Evolutionary conservation across 2,888 invertebrate genomes (phyloP).

Genomic region (Shargacucullia verbasci): DNA sequence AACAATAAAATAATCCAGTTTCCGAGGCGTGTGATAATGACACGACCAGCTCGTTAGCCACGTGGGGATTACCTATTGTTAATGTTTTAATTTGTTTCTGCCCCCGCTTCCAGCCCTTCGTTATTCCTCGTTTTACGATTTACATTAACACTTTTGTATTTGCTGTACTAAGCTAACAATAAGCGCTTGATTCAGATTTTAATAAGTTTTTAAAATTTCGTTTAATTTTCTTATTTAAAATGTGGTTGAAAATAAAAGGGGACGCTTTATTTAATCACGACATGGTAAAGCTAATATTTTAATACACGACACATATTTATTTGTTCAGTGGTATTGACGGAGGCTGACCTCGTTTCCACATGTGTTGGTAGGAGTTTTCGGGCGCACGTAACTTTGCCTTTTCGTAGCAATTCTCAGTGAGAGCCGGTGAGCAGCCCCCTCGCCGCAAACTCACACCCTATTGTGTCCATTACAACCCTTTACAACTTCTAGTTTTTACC

Average conservation of each 20-base stretch:
- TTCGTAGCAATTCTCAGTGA: constrained; percentile 73
- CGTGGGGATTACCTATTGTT: constrained; percentile 85
- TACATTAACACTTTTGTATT: constrained; percentile 40
- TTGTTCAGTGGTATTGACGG: constrained; percentile 63
- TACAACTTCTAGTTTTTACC: constrained; percentile 74
- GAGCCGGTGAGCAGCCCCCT: constrained; percentile 70
- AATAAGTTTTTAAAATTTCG: constrained; percentile 11
- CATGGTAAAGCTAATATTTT: constrained; percentile 50
- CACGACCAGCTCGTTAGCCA: constrained; percentile 81
- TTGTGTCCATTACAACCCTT: constrained; percentile 76
- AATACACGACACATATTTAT: constrained; percentile 58
- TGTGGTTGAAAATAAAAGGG: constrained; percentile 16
- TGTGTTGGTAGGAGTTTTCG: constrained; percentile 71
- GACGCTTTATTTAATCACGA: constrained; percentile 27
- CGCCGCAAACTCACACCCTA: constrained; percentile 75
- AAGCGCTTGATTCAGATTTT: constrained; percentile 19
- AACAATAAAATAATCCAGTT: constrained; percentile 84
- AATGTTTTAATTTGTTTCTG: constrained; percentile 86
- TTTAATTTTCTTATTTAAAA: constrained; percentile 14
- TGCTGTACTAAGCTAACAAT: constrained; percentile 26
- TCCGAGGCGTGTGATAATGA: constrained; percentile 82
- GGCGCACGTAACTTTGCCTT: constrained; percentile 76
- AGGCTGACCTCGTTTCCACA: constrained; percentile 68
- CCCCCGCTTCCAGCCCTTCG: constrained; percentile 57
- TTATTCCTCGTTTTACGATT: constrained; percentile 46